phyloP scores from a whole-genome alignment of 2,113 vertebrate genomes.

The Herpailurus yagouaroundi region DNA sequence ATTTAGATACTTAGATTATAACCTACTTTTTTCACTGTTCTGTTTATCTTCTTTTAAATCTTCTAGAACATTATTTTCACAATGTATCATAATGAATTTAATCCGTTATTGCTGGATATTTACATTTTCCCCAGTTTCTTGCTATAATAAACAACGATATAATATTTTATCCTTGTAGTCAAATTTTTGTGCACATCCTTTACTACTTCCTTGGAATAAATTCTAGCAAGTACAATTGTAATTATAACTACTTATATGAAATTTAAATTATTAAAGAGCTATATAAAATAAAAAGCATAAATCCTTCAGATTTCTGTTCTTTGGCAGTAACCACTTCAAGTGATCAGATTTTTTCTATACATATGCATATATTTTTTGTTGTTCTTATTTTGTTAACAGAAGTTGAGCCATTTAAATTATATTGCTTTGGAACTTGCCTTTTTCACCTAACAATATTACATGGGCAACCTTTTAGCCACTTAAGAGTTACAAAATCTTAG shows the following conservation, averaged over 20 bases:
- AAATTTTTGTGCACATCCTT: neutral
- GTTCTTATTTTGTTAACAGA: neutral
- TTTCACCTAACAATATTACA: neutral
- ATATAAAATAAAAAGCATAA: neutral
- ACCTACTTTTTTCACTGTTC: neutral
- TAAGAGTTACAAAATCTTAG: neutral
- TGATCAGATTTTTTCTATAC: neutral
- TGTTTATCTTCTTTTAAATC: neutral
- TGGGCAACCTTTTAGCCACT: neutral
- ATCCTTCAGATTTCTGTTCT: neutral
- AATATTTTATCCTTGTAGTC: neutral
- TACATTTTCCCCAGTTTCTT: neutral
- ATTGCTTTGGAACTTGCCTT: neutral
- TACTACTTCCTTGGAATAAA: neutral
- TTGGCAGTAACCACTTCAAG: neutral
- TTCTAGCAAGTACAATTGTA: neutral
- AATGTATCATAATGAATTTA: neutral
- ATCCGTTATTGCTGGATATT: neutral
- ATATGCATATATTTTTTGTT: neutral
- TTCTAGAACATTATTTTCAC: conserved; percentile 9
- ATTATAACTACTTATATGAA: neutral
- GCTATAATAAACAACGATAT: neutral
- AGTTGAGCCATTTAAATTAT: neutral
- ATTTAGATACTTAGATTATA: neutral
- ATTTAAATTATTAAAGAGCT: neutral